Percentiles rank a stretch among this genome's conserved stretches.
Evolutionary conservation across 2,888 invertebrate species (phyloP).

Genomic region (Hydraecia micacea): DNA sequence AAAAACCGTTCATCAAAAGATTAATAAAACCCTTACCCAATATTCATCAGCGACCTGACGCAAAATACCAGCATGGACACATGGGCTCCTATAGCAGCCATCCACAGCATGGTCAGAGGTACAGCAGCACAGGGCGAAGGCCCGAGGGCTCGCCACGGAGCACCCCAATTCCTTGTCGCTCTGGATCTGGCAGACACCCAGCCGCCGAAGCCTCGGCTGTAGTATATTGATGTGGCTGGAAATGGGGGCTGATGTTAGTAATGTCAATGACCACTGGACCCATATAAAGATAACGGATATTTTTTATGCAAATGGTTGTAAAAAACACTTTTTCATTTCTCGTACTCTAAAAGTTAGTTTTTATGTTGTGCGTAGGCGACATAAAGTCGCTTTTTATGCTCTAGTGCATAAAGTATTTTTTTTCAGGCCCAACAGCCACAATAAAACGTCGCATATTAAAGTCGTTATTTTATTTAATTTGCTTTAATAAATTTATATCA

Average conservation of each 20-base stretch:
- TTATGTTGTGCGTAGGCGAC: no score
- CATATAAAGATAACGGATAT: background rate
- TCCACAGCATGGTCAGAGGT: constrained; percentile 84
- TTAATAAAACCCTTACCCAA: constrained; percentile 71
- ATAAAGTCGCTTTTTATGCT: no score
- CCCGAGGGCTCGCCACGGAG: constrained; percentile 85
- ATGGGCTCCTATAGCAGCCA: constrained; percentile 80
- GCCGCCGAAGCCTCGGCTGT: constrained; percentile 87
- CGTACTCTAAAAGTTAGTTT: no score
- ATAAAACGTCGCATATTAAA: no score
- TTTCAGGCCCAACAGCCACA: no score
- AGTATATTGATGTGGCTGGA: constrained; percentile 86
- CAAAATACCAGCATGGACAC: constrained; percentile 85
- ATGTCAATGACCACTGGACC: background rate
- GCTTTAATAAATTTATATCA: no score
- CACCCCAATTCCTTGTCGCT: constrained; percentile 79
- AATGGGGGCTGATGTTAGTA: constrained; percentile 21
- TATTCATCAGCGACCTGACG: constrained; percentile 82
- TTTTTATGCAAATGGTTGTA: background rate
- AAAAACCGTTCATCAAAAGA: background rate
- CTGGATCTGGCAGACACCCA: constrained; percentile 84
- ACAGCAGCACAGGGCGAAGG: constrained; percentile 86
- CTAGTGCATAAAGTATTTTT: no score
- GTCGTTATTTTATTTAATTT: no score
- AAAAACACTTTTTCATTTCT: no score